Conservation (phyloP, 2,888 invertebrate genomes). For the Diplazon laetatorius region DNA sequence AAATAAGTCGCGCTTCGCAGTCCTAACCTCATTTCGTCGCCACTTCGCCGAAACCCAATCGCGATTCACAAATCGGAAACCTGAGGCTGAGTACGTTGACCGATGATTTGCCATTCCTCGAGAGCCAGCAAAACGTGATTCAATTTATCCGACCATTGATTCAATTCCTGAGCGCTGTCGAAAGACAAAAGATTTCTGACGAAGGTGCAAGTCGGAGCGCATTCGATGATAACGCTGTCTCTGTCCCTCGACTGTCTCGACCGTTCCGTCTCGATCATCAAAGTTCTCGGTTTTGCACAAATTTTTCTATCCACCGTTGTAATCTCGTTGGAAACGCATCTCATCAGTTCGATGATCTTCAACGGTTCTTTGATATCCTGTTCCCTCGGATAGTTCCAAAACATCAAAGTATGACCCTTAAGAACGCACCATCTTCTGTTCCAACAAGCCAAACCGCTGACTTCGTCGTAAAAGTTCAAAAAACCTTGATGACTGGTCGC, state of each 20-base stretch:
- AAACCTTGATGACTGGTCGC: slow-evolving; percentile 81
- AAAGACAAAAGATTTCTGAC: slow-evolving; percentile 79
- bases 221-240: slow-evolving; percentile 63
- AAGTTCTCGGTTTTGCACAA: slow-evolving; percentile 83
- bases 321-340: slow-evolving; percentile 77
- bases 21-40: too few species aligned
- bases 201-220: slow-evolving; percentile 20
- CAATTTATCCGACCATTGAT: slow-evolving; percentile 80
- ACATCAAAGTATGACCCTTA: slow-evolving; percentile 80
- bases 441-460: slow-evolving; percentile 82
- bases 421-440: slow-evolving; percentile 85
- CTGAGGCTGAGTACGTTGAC: neutral
- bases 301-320: slow-evolving; percentile 80
- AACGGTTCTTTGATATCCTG: slow-evolving; percentile 79
- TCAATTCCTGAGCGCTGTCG: slow-evolving; percentile 81
- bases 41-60: too few species aligned
- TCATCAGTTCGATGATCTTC: slow-evolving; percentile 80
- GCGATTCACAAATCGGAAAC: neutral
- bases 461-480: slow-evolving; percentile 83
- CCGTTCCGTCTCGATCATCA: slow-evolving; percentile 77
- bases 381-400: slow-evolving; percentile 84
- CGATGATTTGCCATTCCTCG: slow-evolving; percentile 78
- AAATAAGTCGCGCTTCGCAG: too few species aligned
- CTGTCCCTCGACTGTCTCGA: slow-evolving; percentile 54
- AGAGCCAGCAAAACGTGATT: slow-evolving; percentile 80